Conservation (phyloP, 2,888 invertebrate species). For the Lithosia quadra region DNA sequence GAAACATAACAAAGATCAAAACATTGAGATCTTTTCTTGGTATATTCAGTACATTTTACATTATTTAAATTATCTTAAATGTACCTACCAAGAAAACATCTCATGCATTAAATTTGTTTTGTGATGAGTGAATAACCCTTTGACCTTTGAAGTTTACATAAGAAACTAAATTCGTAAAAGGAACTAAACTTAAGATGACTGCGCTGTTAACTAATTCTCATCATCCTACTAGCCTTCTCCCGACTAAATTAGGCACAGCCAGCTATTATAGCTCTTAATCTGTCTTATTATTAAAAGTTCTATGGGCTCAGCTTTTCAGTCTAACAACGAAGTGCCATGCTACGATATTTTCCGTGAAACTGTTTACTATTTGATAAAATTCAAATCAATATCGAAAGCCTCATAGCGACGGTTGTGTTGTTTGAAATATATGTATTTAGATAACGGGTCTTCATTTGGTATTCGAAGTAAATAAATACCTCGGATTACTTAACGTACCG, state of each 20-base stretch:
- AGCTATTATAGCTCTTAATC: no score
- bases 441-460: constrained; percentile 1
- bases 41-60: background rate
- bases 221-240: no score
- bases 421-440: background rate
- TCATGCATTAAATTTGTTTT: background rate
- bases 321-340: no score
- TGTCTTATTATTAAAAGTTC: no score
- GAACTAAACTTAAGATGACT: background rate
- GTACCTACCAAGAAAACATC: background rate
- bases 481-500: background rate
- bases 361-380: background rate
- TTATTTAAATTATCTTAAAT: background rate
- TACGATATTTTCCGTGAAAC: background rate
- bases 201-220: no score
- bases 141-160: background rate
- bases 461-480: background rate
- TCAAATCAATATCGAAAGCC: background rate
- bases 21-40: background rate
- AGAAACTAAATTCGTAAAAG: background rate
- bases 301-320: no score
- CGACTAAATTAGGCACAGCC: no score
- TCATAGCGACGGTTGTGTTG: background rate
- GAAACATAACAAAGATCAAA: constrained; percentile 28
- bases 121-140: background rate